Evolutionary conservation across 2,113 vertebrate species (phyloP).

Genomic region (Nipponia nippon): DNA sequence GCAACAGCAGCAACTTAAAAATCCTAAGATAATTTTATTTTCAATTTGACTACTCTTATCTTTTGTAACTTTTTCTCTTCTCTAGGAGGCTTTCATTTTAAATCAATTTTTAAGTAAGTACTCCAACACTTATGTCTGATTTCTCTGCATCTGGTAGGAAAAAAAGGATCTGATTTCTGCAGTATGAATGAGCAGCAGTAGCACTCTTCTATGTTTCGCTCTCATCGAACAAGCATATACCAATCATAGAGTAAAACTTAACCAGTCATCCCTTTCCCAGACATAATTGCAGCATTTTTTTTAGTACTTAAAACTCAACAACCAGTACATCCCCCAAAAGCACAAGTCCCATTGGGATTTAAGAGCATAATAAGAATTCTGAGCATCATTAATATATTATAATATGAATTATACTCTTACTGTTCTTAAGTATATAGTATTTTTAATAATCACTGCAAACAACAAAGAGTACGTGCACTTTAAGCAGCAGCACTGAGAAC

Average conservation of each 20-base stretch:
- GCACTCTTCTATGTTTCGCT: neutral
- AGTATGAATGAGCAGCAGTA: neutral
- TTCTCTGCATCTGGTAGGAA: neutral
- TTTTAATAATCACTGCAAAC: neutral
- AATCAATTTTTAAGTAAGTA: neutral
- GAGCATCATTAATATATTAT: neutral
- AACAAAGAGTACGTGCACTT: neutral
- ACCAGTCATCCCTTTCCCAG: neutral
- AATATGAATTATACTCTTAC: neutral
- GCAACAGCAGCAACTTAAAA: neutral
- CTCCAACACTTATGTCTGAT: neutral
- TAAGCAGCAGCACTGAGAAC: neutral
- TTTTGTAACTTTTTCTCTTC: neutral
- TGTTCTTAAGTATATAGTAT: neutral
- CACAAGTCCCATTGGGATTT: neutral
- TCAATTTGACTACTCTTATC: neutral
- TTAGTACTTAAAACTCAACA: neutral
- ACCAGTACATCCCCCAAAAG: neutral
- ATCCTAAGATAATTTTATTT: neutral
- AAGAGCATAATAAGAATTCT: neutral
- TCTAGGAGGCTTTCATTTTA: neutral
- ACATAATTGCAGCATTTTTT: neutral
- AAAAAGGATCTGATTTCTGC: neutral
- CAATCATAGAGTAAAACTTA: neutral
- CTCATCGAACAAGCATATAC: neutral